Percentiles rank a stretch among this genome's conserved stretches.
phyloP scores from a whole-genome alignment of 2,113 vertebrate genomes.

The Seriola dumerili region DNA sequence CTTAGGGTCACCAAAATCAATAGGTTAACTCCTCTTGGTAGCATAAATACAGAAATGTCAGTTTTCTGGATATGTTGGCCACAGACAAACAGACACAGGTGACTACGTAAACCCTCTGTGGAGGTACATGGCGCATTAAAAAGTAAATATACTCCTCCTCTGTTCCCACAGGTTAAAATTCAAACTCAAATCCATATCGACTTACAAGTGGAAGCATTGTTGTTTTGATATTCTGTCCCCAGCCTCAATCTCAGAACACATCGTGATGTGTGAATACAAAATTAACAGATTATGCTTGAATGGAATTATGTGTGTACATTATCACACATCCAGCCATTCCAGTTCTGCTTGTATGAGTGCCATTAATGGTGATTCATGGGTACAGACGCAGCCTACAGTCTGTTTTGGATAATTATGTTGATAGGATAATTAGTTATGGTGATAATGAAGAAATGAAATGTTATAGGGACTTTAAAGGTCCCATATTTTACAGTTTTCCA shows the following conservation, averaged over 20 bases:
- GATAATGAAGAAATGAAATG: neutral
- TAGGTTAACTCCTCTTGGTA: constrained; percentile 18
- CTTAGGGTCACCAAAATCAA: constrained; percentile 49
- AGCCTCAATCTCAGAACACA: neutral
- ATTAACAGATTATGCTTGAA: neutral
- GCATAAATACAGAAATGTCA: neutral
- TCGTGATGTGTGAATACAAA: neutral
- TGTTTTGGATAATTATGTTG: constrained; percentile 11
- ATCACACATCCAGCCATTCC: neutral
- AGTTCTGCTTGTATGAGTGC: neutral
- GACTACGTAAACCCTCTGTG: neutral
- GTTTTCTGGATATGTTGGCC: constrained; percentile 1
- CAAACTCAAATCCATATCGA: neutral
- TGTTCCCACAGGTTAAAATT: neutral
- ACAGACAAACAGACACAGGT: constrained; percentile 11
- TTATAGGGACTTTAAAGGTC: neutral
- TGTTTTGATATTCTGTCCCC: neutral
- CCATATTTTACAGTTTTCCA: no score
- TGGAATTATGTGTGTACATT: neutral
- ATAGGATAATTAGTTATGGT: neutral
- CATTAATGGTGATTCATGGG: neutral
- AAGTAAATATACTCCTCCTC: neutral
- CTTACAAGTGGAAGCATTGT: neutral
- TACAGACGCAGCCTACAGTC: neutral
- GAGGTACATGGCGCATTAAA: constrained; percentile 5